Evolutionary conservation across 2,113 vertebrate species (phyloP), one percentile per base, ranked within the genome.

Genomic region (Platysteira castanea): DNA sequence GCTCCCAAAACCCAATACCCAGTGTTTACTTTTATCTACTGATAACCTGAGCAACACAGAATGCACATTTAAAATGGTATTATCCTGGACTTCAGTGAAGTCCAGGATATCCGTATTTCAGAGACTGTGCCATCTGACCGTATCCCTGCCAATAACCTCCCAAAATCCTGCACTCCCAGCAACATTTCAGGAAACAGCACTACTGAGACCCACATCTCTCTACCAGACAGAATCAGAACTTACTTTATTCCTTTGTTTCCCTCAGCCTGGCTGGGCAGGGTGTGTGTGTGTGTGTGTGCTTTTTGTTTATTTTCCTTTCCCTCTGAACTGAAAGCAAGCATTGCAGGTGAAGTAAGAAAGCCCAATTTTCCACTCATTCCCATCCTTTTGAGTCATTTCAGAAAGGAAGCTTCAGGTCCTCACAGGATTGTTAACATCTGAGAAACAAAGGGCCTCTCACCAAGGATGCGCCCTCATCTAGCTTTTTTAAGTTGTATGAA

Each of bases 281-380:
- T n/a, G n/a, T n/a, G n/a, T n/a, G n/a, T n/a, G n/a, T n/a, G n/a
- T n/a, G n/a, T n/a, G n/a, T n/a, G n/a, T 57, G 27, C 41, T 65
- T 12, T 33, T 44, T 23, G 10, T 33, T 37, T 49, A 6, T 46
- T 67, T 52, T n/a, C 13, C 21, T 42, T n/a, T n/a, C 49, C 52
- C 27, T 31, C 35, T 65, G 19, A 86, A 52, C 9, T 4, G 1
- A 75, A 65, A 39, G 2, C 8, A n/a, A 56, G 14, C 11, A 30
- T 23, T 30, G 9, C 2, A 35, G 30, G 11, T 16, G 7, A 11
- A 82, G 18, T 21, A 44, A 39, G 7, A 35, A 63, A 49, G 4
- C 1, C 3, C 4, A 11, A 23, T 9, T 37, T 73, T 53, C 39
- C 65, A 39, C 15, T 21, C 0, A 0, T 56, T 30, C 56, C 19